Evolutionary conservation across 2,888 invertebrate genomes (phyloP).

Genomic region (Oscheius sp.): DNA sequence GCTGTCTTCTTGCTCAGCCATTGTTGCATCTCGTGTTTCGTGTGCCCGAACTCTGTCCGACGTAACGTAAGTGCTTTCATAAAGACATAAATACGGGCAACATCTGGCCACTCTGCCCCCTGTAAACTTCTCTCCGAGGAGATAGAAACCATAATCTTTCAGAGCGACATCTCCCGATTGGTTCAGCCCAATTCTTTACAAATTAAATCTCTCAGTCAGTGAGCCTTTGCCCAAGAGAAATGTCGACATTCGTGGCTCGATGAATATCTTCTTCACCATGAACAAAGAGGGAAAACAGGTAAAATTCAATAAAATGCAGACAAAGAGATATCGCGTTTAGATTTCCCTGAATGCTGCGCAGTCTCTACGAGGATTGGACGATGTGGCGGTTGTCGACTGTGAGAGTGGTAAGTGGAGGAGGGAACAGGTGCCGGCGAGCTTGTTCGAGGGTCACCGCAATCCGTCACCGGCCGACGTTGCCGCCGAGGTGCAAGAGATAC

Average conservation of each 20-base stretch:
- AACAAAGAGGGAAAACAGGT: slow-evolving; percentile 43
- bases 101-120: slow-evolving; percentile 12
- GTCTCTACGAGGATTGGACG: slow-evolving; percentile 31
- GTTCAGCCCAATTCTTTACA: slow-evolving; percentile 49
- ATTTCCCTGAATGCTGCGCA: slow-evolving; percentile 37
- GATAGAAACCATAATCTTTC: slow-evolving; percentile 6
- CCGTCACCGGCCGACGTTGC: slow-evolving; percentile 14
- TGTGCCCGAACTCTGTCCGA: slow-evolving; percentile 35
- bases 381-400: slow-evolving; percentile 36
- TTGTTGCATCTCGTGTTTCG: slow-evolving; percentile 37
- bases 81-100: slow-evolving; percentile 5
- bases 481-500: slow-evolving; percentile 17
- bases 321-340: slow-evolving; percentile 7
- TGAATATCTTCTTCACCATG: slow-evolving; percentile 43
- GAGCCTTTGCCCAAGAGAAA: slow-evolving; percentile 39
- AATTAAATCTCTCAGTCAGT: slow-evolving; percentile 46
- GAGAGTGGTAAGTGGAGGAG: slow-evolving; percentile 26
- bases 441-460: slow-evolving; percentile 15
- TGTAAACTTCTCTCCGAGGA: slow-evolving; percentile 5
- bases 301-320: background rate
- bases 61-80: slow-evolving; percentile 30
- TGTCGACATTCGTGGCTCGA: slow-evolving; percentile 44
- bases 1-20: slow-evolving; percentile 42
- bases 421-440: background rate
- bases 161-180: slow-evolving; percentile 34